These are phyloP conservation scores for Psilanteris sp. DNA, from an alignment of 1,140 invertebrate species.

Conservation along the genomic window DNA sequence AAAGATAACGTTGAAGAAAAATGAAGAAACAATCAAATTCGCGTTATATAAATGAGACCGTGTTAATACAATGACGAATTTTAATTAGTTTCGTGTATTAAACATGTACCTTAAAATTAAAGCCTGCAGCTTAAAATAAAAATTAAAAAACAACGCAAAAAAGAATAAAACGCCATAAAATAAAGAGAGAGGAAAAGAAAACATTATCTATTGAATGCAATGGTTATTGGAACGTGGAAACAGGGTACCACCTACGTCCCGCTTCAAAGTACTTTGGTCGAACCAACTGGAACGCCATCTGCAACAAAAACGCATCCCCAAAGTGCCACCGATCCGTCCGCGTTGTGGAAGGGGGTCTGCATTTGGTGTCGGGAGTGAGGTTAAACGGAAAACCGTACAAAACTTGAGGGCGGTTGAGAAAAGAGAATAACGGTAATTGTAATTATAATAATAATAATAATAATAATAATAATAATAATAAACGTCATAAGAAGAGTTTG, in stretches of 20 bases:
- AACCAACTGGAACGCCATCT: conserved; percentile 4
- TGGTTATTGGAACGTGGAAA: neutral
- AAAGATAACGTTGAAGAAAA: no score
- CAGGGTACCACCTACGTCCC: neutral
- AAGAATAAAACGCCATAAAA: neutral
- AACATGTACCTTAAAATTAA: conserved; percentile 20
- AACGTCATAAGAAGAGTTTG: conserved; percentile 39
- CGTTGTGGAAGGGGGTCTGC: conserved; percentile 22
- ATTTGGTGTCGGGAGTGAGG: conserved; percentile 45
- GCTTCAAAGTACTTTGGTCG: neutral
- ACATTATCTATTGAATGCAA: no score
- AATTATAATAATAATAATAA: conserved; percentile 26
- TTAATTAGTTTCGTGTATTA: neutral
- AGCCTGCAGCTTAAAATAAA: conserved; percentile 9
- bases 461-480: conserved; percentile 23
- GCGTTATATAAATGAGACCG: conserved; percentile 9
- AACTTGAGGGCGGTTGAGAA: neutral
- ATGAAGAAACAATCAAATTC: neutral
- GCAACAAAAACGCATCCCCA: conserved; percentile 32
- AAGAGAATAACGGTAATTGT: conserved; percentile 19
- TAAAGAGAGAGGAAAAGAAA: neutral
- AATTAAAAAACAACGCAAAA: neutral
- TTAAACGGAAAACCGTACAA: conserved; percentile 15
- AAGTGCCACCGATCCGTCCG: conserved; percentile 36
- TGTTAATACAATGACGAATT: conserved; percentile 30